A percentile compares a stretch with the other conserved stretches of the same genome.
phyloP scores from a whole-genome alignment of 92 coral and sea anemone genomes.

The Pocillopora meandrina region DNA sequence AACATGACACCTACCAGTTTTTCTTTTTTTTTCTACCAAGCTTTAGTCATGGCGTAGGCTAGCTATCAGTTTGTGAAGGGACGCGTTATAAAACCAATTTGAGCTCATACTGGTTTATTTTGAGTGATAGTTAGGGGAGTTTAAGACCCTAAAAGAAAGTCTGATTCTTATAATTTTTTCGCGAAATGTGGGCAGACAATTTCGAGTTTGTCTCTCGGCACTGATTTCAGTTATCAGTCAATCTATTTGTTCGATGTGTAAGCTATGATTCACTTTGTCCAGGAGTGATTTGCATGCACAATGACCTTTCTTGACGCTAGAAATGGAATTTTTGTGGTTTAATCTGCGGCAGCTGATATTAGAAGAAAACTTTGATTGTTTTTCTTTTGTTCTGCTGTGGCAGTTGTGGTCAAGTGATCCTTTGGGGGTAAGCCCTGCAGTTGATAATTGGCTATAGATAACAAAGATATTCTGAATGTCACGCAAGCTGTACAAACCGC shows the following conservation, averaged over 20 bases:
- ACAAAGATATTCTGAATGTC: slow-evolving; percentile 24
- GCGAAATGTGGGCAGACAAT: slow-evolving; percentile 15
- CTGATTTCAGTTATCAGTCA: neutral
- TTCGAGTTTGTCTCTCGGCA: neutral
- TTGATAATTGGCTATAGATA: slow-evolving; percentile 31
- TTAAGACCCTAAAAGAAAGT: neutral
- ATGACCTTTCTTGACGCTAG: slow-evolving; percentile 22
- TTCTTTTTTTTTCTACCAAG: neutral
- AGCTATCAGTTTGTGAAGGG: neutral
- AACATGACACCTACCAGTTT: neutral
- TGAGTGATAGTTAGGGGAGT: neutral
- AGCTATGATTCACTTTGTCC: slow-evolving; percentile 30
- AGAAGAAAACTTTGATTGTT: slow-evolving; percentile 27
- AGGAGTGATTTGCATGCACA: slow-evolving; percentile 9
- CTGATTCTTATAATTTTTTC: neutral
- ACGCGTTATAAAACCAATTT: neutral
- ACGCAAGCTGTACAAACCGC: slow-evolving; percentile 32
- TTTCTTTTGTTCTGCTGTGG: slow-evolving; percentile 6
- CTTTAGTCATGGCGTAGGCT: neutral
- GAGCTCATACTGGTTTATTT: neutral
- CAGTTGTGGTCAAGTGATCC: slow-evolving; percentile 2
- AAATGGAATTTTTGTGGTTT: slow-evolving; percentile 16
- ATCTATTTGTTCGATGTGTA: slow-evolving; percentile 18
- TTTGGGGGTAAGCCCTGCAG: neutral
- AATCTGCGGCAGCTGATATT: slow-evolving; percentile 4